phyloP scores from a whole-genome alignment of 2,113 vertebrate species.

The Oreochromis aureus region DNA sequence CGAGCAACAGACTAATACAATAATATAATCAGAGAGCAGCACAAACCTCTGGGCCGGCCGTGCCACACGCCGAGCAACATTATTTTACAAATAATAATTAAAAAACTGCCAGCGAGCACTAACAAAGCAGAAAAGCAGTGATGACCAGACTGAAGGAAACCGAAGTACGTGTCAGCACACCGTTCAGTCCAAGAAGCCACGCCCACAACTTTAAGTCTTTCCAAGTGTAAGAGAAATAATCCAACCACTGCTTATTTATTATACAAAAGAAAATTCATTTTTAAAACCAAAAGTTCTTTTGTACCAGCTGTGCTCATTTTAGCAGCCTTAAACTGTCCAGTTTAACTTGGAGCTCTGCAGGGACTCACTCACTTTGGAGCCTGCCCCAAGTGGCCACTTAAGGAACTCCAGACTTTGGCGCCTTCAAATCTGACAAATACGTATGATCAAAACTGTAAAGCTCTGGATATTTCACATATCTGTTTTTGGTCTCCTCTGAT shows the following conservation, averaged over 20 bases:
- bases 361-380: neutral
- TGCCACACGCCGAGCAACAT: no score
- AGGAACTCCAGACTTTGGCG: neutral
- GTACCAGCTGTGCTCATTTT: neutral
- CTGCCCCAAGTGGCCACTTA: neutral
- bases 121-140: neutral
- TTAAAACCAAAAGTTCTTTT: neutral
- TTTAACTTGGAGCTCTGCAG: neutral
- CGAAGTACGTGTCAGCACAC: neutral
- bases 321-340: no score
- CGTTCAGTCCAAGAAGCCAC: neutral
- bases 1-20: neutral
- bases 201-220: neutral
- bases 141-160: neutral
- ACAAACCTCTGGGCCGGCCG: neutral
- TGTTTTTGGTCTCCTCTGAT: neutral
- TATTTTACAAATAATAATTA: neutral
- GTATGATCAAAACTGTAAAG: neutral
- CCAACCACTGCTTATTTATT: neutral
- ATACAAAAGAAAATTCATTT: neutral
- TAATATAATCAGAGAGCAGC: neutral
- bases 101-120: rapidly evolving
- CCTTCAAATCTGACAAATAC: neutral
- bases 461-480: neutral
- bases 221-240: neutral